phyloP scores from a whole-genome alignment of 2,888 invertebrate genomes.

The Eupithecia dodoneata region DNA sequence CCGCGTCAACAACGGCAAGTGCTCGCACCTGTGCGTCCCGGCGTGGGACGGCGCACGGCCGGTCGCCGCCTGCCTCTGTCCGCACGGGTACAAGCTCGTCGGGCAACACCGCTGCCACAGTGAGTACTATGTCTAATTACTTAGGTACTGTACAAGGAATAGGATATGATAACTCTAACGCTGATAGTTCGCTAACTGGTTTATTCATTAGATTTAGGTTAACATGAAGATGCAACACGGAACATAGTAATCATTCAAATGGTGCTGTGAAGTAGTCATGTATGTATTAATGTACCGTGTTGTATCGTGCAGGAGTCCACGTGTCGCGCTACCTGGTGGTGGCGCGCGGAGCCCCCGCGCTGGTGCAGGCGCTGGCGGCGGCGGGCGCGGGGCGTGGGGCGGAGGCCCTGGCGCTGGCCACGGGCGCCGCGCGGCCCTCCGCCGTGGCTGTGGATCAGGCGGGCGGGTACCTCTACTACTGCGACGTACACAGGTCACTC shows the following conservation, averaged over 20 bases:
- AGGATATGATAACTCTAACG: too few relatives aligned
- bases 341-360: slow-evolving; percentile 83
- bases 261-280: too few relatives aligned
- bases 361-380: slow-evolving; percentile 86
- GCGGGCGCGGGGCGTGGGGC: slow-evolving; percentile 66
- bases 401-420: slow-evolving; percentile 89
- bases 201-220: too few relatives aligned
- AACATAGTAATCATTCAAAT: too few relatives aligned
- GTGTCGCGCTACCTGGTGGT: slow-evolving; percentile 85
- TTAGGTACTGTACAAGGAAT: too few relatives aligned
- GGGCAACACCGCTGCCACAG: slow-evolving; percentile 85
- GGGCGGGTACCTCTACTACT: slow-evolving; percentile 86
- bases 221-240: too few relatives aligned
- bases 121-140: slow-evolving; percentile 60
- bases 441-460: slow-evolving; percentile 88
- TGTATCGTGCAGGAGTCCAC: slow-evolving; percentile 74
- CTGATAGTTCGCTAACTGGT: too few relatives aligned
- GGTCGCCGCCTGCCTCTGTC: slow-evolving; percentile 88
- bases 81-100: slow-evolving; percentile 87
- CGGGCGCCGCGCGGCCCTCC: slow-evolving; percentile 86
- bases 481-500: slow-evolving; percentile 72
- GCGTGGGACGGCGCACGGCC: slow-evolving; percentile 69
- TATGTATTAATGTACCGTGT: neutral
- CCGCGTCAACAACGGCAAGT: slow-evolving; percentile 86
- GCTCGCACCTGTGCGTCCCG: slow-evolving; percentile 91